These are phyloP conservation scores for Pholis gunnellus DNA, from an alignment of 2,113 vertebrate species.

Conservation along the genomic window DNA sequence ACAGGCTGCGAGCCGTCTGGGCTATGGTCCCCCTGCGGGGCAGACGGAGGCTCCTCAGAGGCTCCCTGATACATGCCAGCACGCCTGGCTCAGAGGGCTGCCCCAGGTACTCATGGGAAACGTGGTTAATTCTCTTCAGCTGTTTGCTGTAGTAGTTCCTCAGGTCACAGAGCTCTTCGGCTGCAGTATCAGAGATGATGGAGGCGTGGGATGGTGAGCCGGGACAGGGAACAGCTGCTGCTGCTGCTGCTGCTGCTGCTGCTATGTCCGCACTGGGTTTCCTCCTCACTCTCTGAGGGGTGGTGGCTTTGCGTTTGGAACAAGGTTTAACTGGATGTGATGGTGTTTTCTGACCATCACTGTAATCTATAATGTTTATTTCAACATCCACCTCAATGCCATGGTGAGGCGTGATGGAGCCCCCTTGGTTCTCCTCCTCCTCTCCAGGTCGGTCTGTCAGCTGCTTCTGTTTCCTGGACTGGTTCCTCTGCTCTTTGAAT, in stretches of 20 bases:
- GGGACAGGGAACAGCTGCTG: neutral
- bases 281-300: conserved; percentile 57
- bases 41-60: conserved; percentile 77
- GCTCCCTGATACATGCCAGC: conserved; percentile 78
- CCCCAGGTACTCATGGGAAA: conserved; percentile 81
- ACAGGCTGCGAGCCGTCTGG: conserved; percentile 76
- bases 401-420: neutral
- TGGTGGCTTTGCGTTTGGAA: conserved; percentile 56
- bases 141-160: conserved; percentile 75
- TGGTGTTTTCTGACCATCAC: neutral
- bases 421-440: neutral
- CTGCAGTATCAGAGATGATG: conserved; percentile 79
- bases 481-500: conserved; percentile 73
- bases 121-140: conserved; percentile 81
- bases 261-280: neutral
- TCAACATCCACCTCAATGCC: conserved; percentile 69
- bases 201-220: conserved; percentile 71
- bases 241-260: neutral
- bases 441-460: conserved; percentile 5
- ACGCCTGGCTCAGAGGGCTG: conserved; percentile 63
- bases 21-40: conserved; percentile 65
- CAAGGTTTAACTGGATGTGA: conserved; percentile 32
- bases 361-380: conserved; percentile 52
- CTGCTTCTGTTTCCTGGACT: conserved; percentile 40
- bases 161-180: conserved; percentile 79